These are phyloP conservation scores for Gallirallus australis DNA, from an alignment of 2,797 vertebrate genomes.

Conservation along the genomic window DNA sequence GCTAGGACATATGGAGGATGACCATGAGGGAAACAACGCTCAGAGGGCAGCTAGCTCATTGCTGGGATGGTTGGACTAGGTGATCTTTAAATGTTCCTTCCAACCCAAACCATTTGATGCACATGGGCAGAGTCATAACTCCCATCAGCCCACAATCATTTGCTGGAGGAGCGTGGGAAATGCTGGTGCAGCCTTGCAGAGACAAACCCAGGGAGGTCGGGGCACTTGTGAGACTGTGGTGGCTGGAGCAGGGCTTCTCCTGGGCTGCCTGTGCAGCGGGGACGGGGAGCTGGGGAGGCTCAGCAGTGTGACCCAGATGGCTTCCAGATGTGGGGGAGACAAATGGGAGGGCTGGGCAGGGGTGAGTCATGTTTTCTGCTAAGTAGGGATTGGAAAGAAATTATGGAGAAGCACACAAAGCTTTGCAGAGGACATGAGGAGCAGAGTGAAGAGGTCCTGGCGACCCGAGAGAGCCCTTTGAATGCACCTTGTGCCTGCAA, in stretches of 20 bases:
- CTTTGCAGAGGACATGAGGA: neutral
- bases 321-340: constrained; percentile 34
- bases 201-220: neutral
- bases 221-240: rapidly evolving
- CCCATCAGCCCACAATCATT: neutral
- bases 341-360: neutral
- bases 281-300: neutral
- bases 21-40: neutral
- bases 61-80: neutral
- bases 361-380: neutral
- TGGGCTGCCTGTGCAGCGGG: neutral
- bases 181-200: neutral
- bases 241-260: neutral
- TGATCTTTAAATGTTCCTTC: neutral
- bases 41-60: neutral
- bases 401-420: neutral
- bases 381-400: neutral
- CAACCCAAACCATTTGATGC: neutral
- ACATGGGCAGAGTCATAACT: neutral
- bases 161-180: neutral
- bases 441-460: neutral
- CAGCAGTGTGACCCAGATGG: neutral
- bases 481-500: too few relatives aligned
- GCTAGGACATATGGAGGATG: neutral
- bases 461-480: neutral